Conservation (phyloP, 2,888 invertebrate genomes). For the Teleiodes luculella region DNA sequence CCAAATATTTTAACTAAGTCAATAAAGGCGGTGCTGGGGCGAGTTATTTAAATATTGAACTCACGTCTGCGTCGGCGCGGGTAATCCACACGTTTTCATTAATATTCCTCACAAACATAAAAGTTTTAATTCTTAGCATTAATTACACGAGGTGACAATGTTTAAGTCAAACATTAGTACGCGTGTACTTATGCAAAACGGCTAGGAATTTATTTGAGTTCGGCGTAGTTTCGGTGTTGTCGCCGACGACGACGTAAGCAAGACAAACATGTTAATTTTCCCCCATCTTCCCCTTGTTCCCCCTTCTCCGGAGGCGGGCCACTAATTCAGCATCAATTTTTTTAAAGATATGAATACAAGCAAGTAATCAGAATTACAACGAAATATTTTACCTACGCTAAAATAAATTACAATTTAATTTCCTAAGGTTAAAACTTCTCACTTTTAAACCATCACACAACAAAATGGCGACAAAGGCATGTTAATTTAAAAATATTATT, state of each 20-base stretch:
- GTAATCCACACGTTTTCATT: slow-evolving; percentile 6
- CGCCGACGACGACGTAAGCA: slow-evolving; percentile 74
- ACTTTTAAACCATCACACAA: no score
- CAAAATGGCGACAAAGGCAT: no score
- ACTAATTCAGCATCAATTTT: neutral
- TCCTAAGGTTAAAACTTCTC: no score
- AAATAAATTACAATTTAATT: no score
- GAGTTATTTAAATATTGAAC: neutral
- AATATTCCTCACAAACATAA: slow-evolving; percentile 35
- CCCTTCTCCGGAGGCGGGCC: slow-evolving; percentile 14
- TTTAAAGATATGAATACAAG: no score
- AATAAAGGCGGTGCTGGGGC: neutral
- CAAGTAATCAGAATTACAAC: no score
- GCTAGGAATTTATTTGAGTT: slow-evolving; percentile 75
- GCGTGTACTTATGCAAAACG: slow-evolving; percentile 68
- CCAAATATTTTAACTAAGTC: neutral
- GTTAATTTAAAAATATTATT: no score
- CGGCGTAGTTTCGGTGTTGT: slow-evolving; percentile 70
- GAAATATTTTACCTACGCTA: no score
- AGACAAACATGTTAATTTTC: slow-evolving; percentile 77
- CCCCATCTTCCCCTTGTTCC: slow-evolving; percentile 35
- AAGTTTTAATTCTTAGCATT: slow-evolving; percentile 70
- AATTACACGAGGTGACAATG: slow-evolving; percentile 56
- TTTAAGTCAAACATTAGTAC: slow-evolving; percentile 65
- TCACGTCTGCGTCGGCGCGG: neutral